phyloP scores from a whole-genome alignment of 2,888 invertebrate species.

The Neoitamus cyanurus region DNA sequence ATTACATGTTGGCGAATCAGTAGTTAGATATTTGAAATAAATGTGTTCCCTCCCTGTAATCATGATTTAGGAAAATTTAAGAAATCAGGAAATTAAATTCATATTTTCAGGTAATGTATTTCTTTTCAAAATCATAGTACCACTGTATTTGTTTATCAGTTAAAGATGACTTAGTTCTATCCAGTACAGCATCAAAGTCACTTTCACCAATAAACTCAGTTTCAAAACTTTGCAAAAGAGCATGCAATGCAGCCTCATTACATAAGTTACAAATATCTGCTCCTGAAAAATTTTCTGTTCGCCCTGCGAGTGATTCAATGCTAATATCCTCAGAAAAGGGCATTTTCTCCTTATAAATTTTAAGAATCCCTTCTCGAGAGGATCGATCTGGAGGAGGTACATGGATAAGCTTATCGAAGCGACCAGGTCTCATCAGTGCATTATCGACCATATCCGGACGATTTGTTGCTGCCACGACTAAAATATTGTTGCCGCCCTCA shows the following conservation, averaged over 20 bases:
- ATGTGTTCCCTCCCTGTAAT: too few relatives aligned
- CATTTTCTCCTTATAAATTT: conserved; percentile 66
- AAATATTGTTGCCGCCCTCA: conserved; percentile 61
- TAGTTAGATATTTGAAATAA: too few relatives aligned
- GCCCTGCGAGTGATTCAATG: conserved; percentile 65
- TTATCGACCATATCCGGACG: conserved; percentile 73
- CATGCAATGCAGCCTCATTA: conserved; percentile 72
- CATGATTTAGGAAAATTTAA: too few relatives aligned
- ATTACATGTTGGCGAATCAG: too few relatives aligned
- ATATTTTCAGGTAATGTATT: conserved; percentile 49
- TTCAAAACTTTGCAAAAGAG: conserved; percentile 68
- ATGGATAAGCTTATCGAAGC: conserved; percentile 72
- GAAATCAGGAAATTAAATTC: too few relatives aligned
- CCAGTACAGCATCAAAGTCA: conserved; percentile 65
- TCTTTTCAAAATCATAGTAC: conserved; percentile 62
- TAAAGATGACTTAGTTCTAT: conserved; percentile 65
- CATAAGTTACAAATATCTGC: conserved; percentile 73
- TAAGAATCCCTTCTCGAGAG: conserved; percentile 68
- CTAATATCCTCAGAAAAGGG: conserved; percentile 66
- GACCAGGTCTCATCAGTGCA: conserved; percentile 73
- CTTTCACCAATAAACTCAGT: conserved; percentile 59
- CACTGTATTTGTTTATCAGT: conserved; percentile 62
- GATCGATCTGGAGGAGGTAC: conserved; percentile 71
- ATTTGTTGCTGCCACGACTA: conserved; percentile 75
- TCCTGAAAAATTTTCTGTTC: conserved; percentile 71